Evolutionary conservation across 1,140 invertebrate genomes (phyloP).

Genomic region (Drosophila setifemur): DNA sequence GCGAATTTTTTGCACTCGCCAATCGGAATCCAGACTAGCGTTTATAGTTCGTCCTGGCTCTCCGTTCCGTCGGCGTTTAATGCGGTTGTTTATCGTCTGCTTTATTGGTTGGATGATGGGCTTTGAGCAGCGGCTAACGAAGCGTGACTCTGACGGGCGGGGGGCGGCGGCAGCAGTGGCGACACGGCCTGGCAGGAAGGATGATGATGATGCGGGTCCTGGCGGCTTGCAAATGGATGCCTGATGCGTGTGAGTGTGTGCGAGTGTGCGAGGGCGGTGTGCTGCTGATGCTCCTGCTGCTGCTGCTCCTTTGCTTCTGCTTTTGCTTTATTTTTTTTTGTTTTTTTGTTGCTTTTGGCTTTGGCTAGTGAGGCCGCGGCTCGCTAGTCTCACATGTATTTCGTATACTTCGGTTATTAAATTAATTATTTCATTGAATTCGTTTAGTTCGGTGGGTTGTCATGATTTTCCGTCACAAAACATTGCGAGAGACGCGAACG

Average conservation of each 20-base stretch:
- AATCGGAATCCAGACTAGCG: slow-evolving; percentile 12
- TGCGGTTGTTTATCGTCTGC: slow-evolving; percentile 25
- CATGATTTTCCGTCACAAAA: slow-evolving; percentile 8
- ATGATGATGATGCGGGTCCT: slow-evolving; percentile 41
- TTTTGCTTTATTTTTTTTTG: slow-evolving; percentile 1
- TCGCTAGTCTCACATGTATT: slow-evolving; percentile 56
- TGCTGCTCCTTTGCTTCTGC: neutral
- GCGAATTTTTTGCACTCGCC: slow-evolving; percentile 30
- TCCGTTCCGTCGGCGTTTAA: slow-evolving; percentile 17
- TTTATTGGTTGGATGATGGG: slow-evolving; percentile 38
- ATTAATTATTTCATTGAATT: neutral
- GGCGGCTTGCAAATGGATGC: slow-evolving; percentile 3
- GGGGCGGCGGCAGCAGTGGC: slow-evolving; percentile 12
- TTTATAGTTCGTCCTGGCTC: neutral
- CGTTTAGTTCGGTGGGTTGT: slow-evolving; percentile 5
- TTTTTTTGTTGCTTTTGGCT: slow-evolving; percentile 16
- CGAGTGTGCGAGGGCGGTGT: slow-evolving; percentile 20
- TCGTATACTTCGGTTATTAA: slow-evolving; percentile 25
- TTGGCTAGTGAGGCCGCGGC: slow-evolving; percentile 48
- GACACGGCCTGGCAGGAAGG: slow-evolving; percentile 24
- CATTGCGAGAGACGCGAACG: neutral
- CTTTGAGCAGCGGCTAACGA: slow-evolving; percentile 39
- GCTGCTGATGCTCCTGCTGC: slow-evolving; percentile 19
- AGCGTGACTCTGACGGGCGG: slow-evolving; percentile 35
- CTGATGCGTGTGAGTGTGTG: neutral